A percentile compares a stretch with the other conserved stretches of the same genome.
phyloP scores from a whole-genome alignment of 2,888 invertebrate species.

The Euplexia lucipara region DNA sequence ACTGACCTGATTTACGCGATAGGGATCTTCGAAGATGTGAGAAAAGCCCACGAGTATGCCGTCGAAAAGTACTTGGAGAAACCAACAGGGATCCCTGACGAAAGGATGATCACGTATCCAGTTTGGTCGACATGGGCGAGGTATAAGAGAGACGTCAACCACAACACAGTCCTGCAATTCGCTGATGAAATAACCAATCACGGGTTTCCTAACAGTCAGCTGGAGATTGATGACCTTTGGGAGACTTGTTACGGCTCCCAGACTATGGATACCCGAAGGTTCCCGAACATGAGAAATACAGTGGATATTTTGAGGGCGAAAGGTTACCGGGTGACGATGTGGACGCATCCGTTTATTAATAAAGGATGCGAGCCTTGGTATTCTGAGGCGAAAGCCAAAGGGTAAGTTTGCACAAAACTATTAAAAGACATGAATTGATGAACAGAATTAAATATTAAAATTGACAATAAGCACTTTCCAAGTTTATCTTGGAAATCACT shows the following conservation, averaged over 20 bases:
- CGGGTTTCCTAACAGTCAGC: constrained; percentile 89
- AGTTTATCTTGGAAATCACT: no score
- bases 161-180: constrained; percentile 85
- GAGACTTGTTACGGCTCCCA: constrained; percentile 92
- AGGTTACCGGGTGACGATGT: constrained; percentile 91
- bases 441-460: no score
- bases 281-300: constrained; percentile 90
- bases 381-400: constrained; percentile 80
- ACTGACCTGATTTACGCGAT: constrained; percentile 90
- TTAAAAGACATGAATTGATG: background rate
- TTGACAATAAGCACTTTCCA: no score
- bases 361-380: constrained; percentile 90
- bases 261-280: constrained; percentile 86
- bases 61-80: constrained; percentile 91
- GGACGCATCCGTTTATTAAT: constrained; percentile 93
- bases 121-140: constrained; percentile 93
- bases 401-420: constrained; percentile 75
- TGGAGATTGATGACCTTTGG: constrained; percentile 93
- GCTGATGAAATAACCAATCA: constrained; percentile 87
- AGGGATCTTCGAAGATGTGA: constrained; percentile 91
- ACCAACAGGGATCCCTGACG: constrained; percentile 90
- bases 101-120: constrained; percentile 90
- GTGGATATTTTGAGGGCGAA: constrained; percentile 79
- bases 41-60: constrained; percentile 91
- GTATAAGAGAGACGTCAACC: constrained; percentile 90